Conservation (phyloP, 2,113 vertebrate species). For the Ictalurus furcatus region DNA sequence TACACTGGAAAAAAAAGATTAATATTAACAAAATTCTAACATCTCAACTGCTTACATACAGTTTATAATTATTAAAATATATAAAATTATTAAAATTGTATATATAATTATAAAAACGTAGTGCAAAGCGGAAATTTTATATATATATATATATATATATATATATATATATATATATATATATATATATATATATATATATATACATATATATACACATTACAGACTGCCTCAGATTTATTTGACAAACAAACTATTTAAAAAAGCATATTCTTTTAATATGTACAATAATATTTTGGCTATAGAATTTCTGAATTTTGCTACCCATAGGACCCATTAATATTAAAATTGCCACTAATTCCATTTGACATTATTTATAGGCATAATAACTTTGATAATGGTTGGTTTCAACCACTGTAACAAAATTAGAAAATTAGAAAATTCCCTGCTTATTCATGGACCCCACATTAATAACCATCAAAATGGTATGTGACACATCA, state of each 20-base stretch:
- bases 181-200: too few relatives aligned
- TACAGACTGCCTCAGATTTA: too few relatives aligned
- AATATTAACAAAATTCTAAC: not conserved
- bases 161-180: too few relatives aligned
- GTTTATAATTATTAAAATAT: not conserved
- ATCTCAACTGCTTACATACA: not conserved
- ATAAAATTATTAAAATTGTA: too few relatives aligned
- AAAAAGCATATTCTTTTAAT: not conserved
- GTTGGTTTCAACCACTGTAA: not conserved
- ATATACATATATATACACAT: too few relatives aligned
- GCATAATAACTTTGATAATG: not conserved
- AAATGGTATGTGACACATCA: not conserved
- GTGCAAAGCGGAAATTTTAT: too few relatives aligned
- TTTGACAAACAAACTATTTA: not conserved
- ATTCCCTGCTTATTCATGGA: not conserved
- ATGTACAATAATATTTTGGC: not conserved
- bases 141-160: too few relatives aligned
- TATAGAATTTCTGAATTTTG: not conserved
- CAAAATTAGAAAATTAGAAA: not conserved
- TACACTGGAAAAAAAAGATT: not conserved
- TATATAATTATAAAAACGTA: too few relatives aligned
- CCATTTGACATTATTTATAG: not conserved
- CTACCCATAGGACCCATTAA: not conserved
- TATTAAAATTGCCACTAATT: not conserved
- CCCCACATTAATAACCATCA: not conserved